phyloP scores from a whole-genome alignment of 1,140 invertebrate species.

The Chymomyza costata region DNA sequence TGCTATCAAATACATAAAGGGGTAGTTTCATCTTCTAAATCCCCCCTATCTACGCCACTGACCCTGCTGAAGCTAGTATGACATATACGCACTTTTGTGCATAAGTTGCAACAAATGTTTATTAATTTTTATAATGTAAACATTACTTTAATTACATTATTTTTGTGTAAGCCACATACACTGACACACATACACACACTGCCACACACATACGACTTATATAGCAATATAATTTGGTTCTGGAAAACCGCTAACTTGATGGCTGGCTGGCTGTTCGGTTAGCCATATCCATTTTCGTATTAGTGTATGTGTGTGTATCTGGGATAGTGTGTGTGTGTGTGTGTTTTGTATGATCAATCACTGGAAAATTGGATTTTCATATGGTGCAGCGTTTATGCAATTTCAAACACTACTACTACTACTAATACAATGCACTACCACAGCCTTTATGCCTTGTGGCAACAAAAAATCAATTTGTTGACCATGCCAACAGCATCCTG shows the following conservation, averaged over 20 bases:
- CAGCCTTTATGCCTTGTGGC: slow-evolving; percentile 48
- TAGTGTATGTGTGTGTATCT: not conserved
- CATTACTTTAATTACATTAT: slow-evolving; percentile 73
- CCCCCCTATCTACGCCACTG: too few relatives aligned
- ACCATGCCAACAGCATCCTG: not conserved
- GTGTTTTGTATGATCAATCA: slow-evolving; percentile 67
- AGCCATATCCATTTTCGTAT: too few relatives aligned
- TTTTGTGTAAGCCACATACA: slow-evolving; percentile 51
- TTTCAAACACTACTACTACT: slow-evolving; percentile 55
- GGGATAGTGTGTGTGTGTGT: not conserved
- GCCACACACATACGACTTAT: not conserved
- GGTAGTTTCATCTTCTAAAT: not conserved
- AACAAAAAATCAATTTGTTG: slow-evolving; percentile 58
- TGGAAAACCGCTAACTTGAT: slow-evolving; percentile 33
- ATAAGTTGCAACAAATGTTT: slow-evolving; percentile 63
- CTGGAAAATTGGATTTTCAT: slow-evolving; percentile 74
- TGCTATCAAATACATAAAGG: too few relatives aligned
- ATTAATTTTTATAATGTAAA: slow-evolving; percentile 69
- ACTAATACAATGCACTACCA: too few relatives aligned
- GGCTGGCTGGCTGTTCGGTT: slow-evolving; percentile 37
- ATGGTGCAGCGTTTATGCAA: slow-evolving; percentile 44
- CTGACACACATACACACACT: slow-evolving; percentile 42
- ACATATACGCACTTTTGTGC: slow-evolving; percentile 5
- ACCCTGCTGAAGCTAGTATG: too few relatives aligned
- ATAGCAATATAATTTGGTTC: slow-evolving; percentile 4